Conservation (phyloP, 2,797 vertebrate genomes). For the Neosilurus mollespiculum region DNA sequence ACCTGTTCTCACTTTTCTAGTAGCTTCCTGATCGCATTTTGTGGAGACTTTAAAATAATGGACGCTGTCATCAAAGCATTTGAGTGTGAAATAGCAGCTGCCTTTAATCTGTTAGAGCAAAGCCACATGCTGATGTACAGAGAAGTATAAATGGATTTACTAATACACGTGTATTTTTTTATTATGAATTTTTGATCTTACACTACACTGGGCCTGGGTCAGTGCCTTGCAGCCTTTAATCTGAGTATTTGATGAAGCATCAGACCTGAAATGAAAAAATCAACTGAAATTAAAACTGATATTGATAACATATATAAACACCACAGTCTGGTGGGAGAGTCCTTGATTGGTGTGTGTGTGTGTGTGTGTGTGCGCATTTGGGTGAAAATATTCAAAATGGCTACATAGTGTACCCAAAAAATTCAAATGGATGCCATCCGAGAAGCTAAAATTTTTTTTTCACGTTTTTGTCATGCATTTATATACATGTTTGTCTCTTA, state of each 20-base stretch:
- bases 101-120: constrained; percentile 80
- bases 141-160: not conserved
- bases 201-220: constrained; percentile 87
- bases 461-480: too few species aligned
- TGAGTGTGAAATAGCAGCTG: constrained; percentile 83
- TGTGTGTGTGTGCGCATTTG: too few species aligned
- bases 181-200: constrained; percentile 64
- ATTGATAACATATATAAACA: not conserved
- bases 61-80: constrained; percentile 92
- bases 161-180: not conserved
- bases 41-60: constrained; percentile 91
- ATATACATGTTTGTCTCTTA: too few species aligned
- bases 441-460: too few species aligned
- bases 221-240: constrained; percentile 92
- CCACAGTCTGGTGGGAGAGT: not conserved
- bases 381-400: too few species aligned
- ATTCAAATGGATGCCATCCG: too few species aligned
- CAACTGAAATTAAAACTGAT: not conserved
- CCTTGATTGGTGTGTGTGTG: not conserved
- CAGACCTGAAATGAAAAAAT: constrained; percentile 71
- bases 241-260: constrained; percentile 76
- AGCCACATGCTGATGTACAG: not conserved
- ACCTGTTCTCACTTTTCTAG: constrained; percentile 80
- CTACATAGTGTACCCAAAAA: too few species aligned
- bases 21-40: constrained; percentile 74